Base-by-base conservation (phyloP, 1,140 invertebrate genomes). In the Leptinotarsa defecta region DNA sequence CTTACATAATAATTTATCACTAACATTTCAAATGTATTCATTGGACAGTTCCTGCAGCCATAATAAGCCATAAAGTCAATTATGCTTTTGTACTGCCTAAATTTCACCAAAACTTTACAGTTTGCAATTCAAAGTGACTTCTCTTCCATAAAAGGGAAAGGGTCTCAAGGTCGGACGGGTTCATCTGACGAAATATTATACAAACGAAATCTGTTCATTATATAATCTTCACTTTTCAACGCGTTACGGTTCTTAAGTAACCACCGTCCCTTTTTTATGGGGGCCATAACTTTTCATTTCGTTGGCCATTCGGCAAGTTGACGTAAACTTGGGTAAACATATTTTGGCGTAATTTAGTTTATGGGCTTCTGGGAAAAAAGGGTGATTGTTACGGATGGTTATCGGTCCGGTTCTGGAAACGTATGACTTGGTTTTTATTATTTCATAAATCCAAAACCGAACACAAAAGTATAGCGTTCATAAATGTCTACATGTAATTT, bases 211-310 rank as follows among this genome's bases (percentile, higher is more conserved):
- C 52, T 57, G 52, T 57, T 15, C n/a, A 57, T 57, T 57, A 57
- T n/a, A 57, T 57, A 57, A 57, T 19, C 15, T 19, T 19, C 13
- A 57, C 15, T 57, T 57, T 57, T 19, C 52, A n/a, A 57, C 15
- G n/a, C 52, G 52, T 57, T 19, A 57, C 52, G 52, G 52, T 19
- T 57, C 15, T 57, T 57, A 57, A 15, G 52, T 19, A 57, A 57
- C 52, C 52, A 57, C 15, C n/a, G 52, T 15, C 52, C 52, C 52
- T 57, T 57, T 19, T 57, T 57, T 57, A 57, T 57, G 52, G n/a
- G 52, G 52, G 52, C 52, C 52, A 57, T 57, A 57, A 57, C 52
- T 57, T 57, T 57, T 19, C 15, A 57, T 57, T 57, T 57, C 52
- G 52, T 17, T 8, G 0, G 52, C 52, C n/a, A 17, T 57, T 57